These are phyloP conservation scores for Hypocryptadius cinnamomeus DNA, from an alignment of 2,113 vertebrate species.

Conservation along the genomic window DNA sequence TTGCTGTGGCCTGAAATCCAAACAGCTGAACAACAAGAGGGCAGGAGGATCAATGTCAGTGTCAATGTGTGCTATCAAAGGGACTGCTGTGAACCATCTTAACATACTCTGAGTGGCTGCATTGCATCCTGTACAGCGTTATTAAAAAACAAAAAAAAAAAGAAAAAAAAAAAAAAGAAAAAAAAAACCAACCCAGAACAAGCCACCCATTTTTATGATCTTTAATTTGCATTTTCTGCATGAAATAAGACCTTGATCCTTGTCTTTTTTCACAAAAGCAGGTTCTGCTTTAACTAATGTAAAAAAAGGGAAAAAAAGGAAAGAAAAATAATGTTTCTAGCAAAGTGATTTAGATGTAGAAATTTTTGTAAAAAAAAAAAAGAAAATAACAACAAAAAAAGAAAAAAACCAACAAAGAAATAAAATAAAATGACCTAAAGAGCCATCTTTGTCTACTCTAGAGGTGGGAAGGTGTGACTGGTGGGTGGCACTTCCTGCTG, in stretches of 20 bases:
- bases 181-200: background rate
- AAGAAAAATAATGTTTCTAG: slow-evolving; percentile 46
- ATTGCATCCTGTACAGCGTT: slow-evolving; percentile 26
- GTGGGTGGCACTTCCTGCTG: background rate
- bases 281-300: slow-evolving; percentile 58
- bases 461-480: background rate
- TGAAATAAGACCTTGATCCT: slow-evolving; percentile 61
- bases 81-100: slow-evolving; percentile 34
- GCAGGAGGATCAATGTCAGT: background rate
- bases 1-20: background rate
- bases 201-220: slow-evolving; percentile 27
- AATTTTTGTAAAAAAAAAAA: slow-evolving; percentile 48
- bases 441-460: slow-evolving; percentile 61
- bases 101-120: slow-evolving; percentile 7
- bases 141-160: background rate
- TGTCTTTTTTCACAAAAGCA: slow-evolving; percentile 57
- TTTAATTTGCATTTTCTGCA: slow-evolving; percentile 65
- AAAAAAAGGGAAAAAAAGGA: background rate
- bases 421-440: slow-evolving; percentile 51
- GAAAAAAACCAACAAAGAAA: slow-evolving; percentile 29
- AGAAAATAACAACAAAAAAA: background rate
- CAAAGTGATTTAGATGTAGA: slow-evolving; percentile 16
- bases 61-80: background rate
- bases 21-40: background rate
- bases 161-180: too few relatives aligned